Evolutionary conservation across 2,888 invertebrate species (phyloP), one percentile per base, ranked within the genome.

Genomic region (Drosophila glabriapex): DNA sequence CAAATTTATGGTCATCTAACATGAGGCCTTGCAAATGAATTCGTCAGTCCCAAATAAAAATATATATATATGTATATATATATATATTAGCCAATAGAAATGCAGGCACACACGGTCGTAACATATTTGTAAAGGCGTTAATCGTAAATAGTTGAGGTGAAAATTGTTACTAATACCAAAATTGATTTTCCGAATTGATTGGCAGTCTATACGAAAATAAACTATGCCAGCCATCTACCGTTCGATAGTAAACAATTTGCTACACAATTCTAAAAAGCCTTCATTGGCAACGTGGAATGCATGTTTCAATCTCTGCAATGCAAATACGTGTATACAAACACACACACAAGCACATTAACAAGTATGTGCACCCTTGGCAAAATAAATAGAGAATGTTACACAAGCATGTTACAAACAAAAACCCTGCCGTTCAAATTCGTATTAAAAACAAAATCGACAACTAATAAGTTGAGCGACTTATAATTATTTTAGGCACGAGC

Each of bases 1-100:
- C 91, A 73, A 91, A 89, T 85, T 87, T 87, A 87, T 82, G 70
- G 84, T 73, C 35, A 25, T 31, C 31, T 25, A 73, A 31, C 79
- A 83, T 82, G 73, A 49, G 65, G 55, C 22, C 14, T 37, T 9
- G 58, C 53, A 35, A 55, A 67, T 77, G 59, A 69, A 71, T 78
- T 69, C 53, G n/a, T 6, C 50, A 25, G 28, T 28, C 28, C 25
- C 63, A 70, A 55, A 74, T n/a, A 68, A 43, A 33, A 25, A 50
- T 16, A 60, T 3, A 55, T 22, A 46, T 14, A 14, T 14, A 22
- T 4, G 2, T 10, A 39, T 19, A 39, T 39, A 56, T 4, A 55
- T 22, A 22, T 7, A 14, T 7, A 22, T 59, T 31, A 25, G 37
- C 49, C 62, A 63, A 78, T 74, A 63, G 50, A 82, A 59, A 22